Conservation (phyloP, 2,888 invertebrate species). For the Lottia scabra region DNA sequence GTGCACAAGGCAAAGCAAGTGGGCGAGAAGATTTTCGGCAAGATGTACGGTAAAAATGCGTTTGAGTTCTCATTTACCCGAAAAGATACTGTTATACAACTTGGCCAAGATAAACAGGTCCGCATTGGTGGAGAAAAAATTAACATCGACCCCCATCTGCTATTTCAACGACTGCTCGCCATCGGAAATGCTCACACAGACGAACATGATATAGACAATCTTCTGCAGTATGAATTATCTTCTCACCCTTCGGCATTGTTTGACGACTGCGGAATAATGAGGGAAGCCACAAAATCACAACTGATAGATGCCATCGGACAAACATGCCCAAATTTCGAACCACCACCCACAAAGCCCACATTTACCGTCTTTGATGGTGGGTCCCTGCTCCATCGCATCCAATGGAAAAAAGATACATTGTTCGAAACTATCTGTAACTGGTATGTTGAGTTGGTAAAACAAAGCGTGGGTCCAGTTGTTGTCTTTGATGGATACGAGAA, state of each 20-base stretch:
- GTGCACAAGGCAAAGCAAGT: constrained; percentile 24
- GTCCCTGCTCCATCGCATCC: constrained; percentile 25
- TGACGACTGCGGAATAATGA: constrained; percentile 19
- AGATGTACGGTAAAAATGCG: constrained; percentile 22
- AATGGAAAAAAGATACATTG: constrained; percentile 21
- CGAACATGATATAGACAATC: constrained; percentile 1
- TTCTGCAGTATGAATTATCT: constrained; percentile 31
- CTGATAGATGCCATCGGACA: constrained; percentile 26
- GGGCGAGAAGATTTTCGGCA: constrained; percentile 23
- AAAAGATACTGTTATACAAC: constrained; percentile 24
- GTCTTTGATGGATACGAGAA: constrained; percentile 38
- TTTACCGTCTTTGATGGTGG: constrained; percentile 27
- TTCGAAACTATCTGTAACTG: constrained; percentile 14
- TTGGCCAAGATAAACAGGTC: constrained; percentile 16
- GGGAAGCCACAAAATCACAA: constrained; percentile 24
- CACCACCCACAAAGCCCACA: neutral
- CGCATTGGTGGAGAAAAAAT: constrained; percentile 18
- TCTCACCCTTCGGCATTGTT: constrained; percentile 30
- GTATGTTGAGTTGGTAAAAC: constrained; percentile 21
- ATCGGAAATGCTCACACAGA: constrained; percentile 9
- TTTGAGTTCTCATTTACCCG: constrained; percentile 21
- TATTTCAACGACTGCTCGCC: constrained; percentile 31
- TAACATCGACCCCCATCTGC: constrained; percentile 27
- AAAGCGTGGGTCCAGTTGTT: constrained; percentile 19
- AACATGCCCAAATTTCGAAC: neutral